Base-by-base conservation (phyloP, 2,888 invertebrate genomes). In the Nudaria mundana region DNA sequence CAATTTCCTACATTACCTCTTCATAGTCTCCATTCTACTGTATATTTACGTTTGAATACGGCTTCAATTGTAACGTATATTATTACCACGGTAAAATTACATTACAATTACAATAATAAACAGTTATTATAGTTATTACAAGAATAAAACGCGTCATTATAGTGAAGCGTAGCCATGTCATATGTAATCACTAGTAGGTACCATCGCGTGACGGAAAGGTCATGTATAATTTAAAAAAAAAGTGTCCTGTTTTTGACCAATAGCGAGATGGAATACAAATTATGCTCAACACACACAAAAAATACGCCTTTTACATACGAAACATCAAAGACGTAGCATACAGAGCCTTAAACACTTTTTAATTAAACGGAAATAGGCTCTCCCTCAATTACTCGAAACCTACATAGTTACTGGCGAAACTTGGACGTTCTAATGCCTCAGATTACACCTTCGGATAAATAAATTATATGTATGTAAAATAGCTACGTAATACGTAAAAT, bases 11-110 rank as follows among this genome's bases (percentile, higher is more conserved):
- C 22, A 22, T n/a, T n/a, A n/a, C n/a, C n/a, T n/a, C n/a, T n/a
- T n/a, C n/a, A n/a, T n/a, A n/a, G n/a, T n/a, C n/a, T n/a, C n/a
- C n/a, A n/a, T 34, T 34, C n/a, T n/a, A 23, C 23, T 7, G n/a
- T 22, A 28, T 2, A 5, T 33, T 15, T 4, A 8, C 28, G 43
- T 53, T 57, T 61, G 45, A 55, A 42, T 57, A 45, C 61, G 56
- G 42, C 52, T 52, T 63, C 70, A 68, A 72, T 71, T 69, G 69
- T 63, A 75, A 71, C 57, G 65, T 70, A 75, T 72, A 73, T 66
- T 65, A 70, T 61, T 63, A 68, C 51, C 61, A 57, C 63, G 60
- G 65, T 42, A 24, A 44, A 45, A 48, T 56, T 52, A 48, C 62
- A 33, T 39, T 24, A 32, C 30, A 56, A 57, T 66, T 62, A 68